Evolutionary conservation across 2,888 invertebrate species (phyloP).

Genomic region (Galeopsomyia nigrocyanea): DNA sequence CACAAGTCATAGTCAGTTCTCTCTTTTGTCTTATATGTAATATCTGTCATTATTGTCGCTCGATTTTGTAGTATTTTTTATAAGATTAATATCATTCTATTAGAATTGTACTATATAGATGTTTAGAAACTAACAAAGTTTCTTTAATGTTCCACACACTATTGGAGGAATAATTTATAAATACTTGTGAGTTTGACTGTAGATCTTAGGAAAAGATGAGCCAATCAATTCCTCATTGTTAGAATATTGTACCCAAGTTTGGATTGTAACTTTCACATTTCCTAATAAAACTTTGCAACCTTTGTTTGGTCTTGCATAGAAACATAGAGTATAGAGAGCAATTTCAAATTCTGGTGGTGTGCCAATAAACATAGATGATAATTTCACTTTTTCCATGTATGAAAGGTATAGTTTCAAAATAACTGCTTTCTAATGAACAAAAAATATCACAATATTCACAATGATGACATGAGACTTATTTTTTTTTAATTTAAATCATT

Average conservation of each 20-base stretch:
- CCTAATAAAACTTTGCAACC: conserved; percentile 67
- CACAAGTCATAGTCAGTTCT: conserved; percentile 45
- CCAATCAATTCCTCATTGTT: conserved; percentile 37
- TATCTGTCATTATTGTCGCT: conserved; percentile 27
- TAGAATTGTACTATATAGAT: conserved; percentile 41
- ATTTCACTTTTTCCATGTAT: conserved; percentile 65
- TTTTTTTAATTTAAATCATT: not conserved
- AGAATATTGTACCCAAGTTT: conserved; percentile 59
- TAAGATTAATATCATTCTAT: conserved; percentile 15
- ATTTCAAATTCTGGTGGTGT: conserved; percentile 74
- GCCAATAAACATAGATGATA: conserved; percentile 69
- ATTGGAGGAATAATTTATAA: conserved; percentile 5
- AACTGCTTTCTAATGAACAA: conserved; percentile 61
- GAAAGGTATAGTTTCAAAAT: conserved; percentile 63
- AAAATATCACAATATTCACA: conserved; percentile 26
- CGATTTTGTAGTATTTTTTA: conserved; percentile 18
- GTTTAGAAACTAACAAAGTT: conserved; percentile 25
- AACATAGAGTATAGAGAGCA: conserved; percentile 73
- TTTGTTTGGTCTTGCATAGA: conserved; percentile 69
- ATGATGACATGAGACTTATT: not conserved
- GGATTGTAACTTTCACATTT: conserved; percentile 65
- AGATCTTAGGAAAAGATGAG: conserved; percentile 43
- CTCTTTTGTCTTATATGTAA: conserved; percentile 25
- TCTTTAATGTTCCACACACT: conserved; percentile 3
- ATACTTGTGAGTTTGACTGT: conserved; percentile 30